Conservation (phyloP, 2,113 vertebrate genomes). For the Panthera uncia region DNA sequence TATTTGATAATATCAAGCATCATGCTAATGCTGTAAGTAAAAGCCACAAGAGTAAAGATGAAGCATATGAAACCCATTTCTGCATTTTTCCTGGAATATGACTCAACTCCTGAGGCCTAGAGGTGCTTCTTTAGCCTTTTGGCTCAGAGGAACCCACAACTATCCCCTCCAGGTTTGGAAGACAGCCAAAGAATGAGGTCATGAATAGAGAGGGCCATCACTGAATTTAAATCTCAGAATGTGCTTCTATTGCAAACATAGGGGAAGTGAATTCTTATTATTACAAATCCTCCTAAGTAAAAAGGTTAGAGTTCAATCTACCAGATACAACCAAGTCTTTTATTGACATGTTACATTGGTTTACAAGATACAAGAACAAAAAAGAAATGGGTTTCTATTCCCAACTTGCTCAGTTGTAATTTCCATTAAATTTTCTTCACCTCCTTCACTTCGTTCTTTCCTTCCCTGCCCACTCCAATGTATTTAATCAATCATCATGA, state of each 20-base stretch:
- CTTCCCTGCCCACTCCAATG: not conserved
- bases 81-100: slow-evolving; percentile 6
- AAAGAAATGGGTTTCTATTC: slow-evolving; percentile 3
- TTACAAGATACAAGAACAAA: slow-evolving; percentile 11
- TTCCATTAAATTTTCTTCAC: not conserved
- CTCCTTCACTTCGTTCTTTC: not conserved
- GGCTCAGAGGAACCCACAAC: not conserved
- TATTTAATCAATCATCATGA: not conserved
- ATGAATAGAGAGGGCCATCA: not conserved
- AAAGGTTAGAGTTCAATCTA: not conserved
- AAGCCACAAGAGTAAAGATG: slow-evolving; percentile 26
- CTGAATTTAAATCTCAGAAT: slow-evolving; percentile 40
- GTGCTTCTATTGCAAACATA: not conserved
- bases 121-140: not conserved
- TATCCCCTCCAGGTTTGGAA: not conserved
- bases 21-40: slow-evolving; percentile 54
- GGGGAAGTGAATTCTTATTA: not conserved
- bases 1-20: slow-evolving; percentile 51
- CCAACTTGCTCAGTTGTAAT: slow-evolving; percentile 3
- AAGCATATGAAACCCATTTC: not conserved
- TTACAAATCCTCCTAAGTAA: not conserved
- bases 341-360: not conserved
- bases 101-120: slow-evolving; percentile 2
- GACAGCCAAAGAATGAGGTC: not conserved
- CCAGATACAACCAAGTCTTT: not conserved